A percentile compares a stretch with the other conserved stretches of the same genome.
Conservation (phyloP, 2,888 invertebrate genomes). For the Plagodis dolabraria region DNA sequence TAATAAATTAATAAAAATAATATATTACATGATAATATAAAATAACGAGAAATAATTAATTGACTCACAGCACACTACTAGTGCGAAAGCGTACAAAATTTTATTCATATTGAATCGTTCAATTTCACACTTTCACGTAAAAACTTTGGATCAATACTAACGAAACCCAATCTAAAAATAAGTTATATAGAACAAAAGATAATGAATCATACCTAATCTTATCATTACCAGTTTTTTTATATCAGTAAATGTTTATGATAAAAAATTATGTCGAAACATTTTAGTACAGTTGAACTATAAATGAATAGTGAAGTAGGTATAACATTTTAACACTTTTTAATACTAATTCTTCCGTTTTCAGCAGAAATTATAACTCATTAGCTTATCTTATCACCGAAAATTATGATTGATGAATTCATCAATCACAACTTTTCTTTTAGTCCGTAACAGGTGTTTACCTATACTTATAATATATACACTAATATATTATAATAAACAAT, state of each 20-base stretch:
- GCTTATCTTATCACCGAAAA: too few species aligned
- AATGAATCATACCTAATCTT: constrained; percentile 21
- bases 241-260: neutral
- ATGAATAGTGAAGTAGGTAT: too few species aligned
- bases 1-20: neutral
- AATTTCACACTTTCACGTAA: neutral
- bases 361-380: too few species aligned
- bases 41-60: neutral
- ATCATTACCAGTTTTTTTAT: constrained; percentile 3
- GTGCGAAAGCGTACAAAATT: constrained; percentile 5
- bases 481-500: too few species aligned
- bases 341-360: too few species aligned
- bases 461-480: too few species aligned
- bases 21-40: neutral
- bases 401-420: too few species aligned
- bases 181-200: constrained; percentile 12
- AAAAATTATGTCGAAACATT: constrained; percentile 1
- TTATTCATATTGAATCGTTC: constrained; percentile 7
- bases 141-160: constrained; percentile 3
- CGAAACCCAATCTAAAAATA: neutral
- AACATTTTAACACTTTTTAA: too few species aligned
- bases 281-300: neutral
- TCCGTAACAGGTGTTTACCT: too few species aligned
- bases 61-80: constrained; percentile 14
- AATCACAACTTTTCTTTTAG: too few species aligned